phyloP scores from a whole-genome alignment of 2,888 invertebrate species.

The Amphimallon solstitiale region DNA sequence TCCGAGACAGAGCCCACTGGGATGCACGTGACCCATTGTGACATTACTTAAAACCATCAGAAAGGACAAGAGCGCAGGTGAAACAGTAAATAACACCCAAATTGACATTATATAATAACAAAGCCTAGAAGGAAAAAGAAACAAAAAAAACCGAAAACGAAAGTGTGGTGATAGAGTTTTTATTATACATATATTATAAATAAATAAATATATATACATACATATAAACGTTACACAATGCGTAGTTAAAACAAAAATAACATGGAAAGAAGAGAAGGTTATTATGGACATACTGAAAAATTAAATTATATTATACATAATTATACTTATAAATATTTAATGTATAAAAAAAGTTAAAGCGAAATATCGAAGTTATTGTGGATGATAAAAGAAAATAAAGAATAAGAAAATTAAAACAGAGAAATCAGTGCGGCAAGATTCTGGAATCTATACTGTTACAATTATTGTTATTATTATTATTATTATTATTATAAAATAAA shows the following conservation, averaged over 20 bases:
- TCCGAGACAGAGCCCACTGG: slow-evolving; percentile 58
- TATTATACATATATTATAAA: slow-evolving; percentile 29
- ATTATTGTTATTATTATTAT: too few relatives aligned
- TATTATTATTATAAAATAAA: neutral
- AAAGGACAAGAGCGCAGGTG: slow-evolving; percentile 25
- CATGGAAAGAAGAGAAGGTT: neutral
- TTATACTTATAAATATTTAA: slow-evolving; percentile 21
- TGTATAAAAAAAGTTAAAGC: slow-evolving; percentile 18
- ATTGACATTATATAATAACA: slow-evolving; percentile 8
- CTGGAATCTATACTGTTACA: too few relatives aligned
- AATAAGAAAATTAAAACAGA: too few relatives aligned
- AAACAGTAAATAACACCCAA: slow-evolving; percentile 31
- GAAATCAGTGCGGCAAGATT: neutral
- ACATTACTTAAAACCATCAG: slow-evolving; percentile 37
- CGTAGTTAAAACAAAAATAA: neutral
- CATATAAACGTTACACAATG: slow-evolving; percentile 14
- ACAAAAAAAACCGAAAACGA: slow-evolving; percentile 14
- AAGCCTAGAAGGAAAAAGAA: slow-evolving; percentile 1
- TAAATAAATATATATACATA: slow-evolving; percentile 19
- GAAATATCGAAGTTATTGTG: slow-evolving; percentile 40
- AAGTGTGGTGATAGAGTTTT: slow-evolving; percentile 34
- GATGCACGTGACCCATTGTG: slow-evolving; percentile 52
- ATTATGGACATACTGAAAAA: slow-evolving; percentile 24
- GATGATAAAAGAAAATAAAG: neutral
- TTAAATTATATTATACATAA: slow-evolving; percentile 28